phyloP scores from a whole-genome alignment of 30 jellyfish, hydroid and myxozoan species.

The Cassiopea andromeda region DNA sequence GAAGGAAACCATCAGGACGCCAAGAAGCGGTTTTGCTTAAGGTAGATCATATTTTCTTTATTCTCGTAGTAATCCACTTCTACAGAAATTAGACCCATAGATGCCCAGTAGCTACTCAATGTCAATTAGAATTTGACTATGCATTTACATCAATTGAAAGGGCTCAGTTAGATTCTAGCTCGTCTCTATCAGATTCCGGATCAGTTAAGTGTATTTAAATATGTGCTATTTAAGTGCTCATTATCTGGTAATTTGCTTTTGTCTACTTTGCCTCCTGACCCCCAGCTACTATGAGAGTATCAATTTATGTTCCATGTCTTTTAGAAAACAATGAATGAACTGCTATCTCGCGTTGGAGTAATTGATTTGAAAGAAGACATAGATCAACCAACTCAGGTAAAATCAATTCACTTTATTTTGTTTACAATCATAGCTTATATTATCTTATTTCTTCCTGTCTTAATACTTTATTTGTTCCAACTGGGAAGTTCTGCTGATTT shows the following conservation, averaged over 20 bases:
- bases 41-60: conserved; percentile 22
- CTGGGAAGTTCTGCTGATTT: too few relatives aligned
- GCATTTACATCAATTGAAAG: too few relatives aligned
- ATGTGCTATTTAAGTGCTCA: neutral
- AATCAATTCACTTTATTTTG: neutral
- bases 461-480: too few relatives aligned
- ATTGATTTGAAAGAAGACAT: conserved; percentile 1
- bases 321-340: conserved; percentile 83
- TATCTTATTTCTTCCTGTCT: too few relatives aligned
- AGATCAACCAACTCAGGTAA: conserved; percentile 68
- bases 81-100: neutral
- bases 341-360: conserved; percentile 78
- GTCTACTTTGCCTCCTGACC: too few relatives aligned
- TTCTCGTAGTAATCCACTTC: neutral
- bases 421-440: too few relatives aligned
- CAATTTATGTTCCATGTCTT: neutral
- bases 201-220: too few relatives aligned
- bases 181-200: too few relatives aligned
- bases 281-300: neutral
- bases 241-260: neutral
- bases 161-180: too few relatives aligned
- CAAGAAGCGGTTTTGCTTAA: conserved; percentile 85
- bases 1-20: conserved; percentile 95
- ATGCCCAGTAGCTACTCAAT: too few relatives aligned
- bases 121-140: too few relatives aligned